Evolutionary conservation across 2,888 invertebrate genomes (phyloP), one percentile per base, ranked within the genome.

Genomic region (Apodemia mormo): DNA sequence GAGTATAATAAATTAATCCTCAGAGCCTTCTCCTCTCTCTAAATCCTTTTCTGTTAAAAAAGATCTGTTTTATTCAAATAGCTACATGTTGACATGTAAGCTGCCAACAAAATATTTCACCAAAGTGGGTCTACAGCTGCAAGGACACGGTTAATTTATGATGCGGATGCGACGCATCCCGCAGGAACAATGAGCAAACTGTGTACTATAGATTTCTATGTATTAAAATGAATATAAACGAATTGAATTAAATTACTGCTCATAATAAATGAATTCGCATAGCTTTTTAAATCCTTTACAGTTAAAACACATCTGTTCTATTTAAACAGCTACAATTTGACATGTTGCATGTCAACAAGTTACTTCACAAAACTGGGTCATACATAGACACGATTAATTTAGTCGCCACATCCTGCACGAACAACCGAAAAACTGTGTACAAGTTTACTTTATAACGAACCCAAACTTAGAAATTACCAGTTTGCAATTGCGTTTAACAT

Each of bases 51-150:
- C 29, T 61, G 29, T 33, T 61, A 29, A 33, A 30, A 61, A 5
- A 5, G 2, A 12, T 10, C 29, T 29, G 12, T 10, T 12, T 14
- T 2, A 33, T 30, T 2, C 12, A 61, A 30, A 33, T 1, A 14
- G 30, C 30, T 61, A 33, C 33, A 12, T 12, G 33, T 61, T 29
- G 29, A 33, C 61, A 61, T 30, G 61, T 61, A 14, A 33, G 61
- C 58, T 22, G 29, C 2, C 9, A 61, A 61, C 61, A 61, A 61
- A 12, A 33, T 30, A 61, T 3, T 30, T 61, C 61, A 61, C 12
- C 14, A 14, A 61, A 61, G 61, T 61, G 61, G 30, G 33, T 61
- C 61, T 33, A 33, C 61, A 61, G 33, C 61, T 33, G 61, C 61
- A 10, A 10, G 61, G 61, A 29, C 61, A 30, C 33, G 61, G 61